Conservation (phyloP, 2,888 invertebrate species). For the Noctua fimbriata region DNA sequence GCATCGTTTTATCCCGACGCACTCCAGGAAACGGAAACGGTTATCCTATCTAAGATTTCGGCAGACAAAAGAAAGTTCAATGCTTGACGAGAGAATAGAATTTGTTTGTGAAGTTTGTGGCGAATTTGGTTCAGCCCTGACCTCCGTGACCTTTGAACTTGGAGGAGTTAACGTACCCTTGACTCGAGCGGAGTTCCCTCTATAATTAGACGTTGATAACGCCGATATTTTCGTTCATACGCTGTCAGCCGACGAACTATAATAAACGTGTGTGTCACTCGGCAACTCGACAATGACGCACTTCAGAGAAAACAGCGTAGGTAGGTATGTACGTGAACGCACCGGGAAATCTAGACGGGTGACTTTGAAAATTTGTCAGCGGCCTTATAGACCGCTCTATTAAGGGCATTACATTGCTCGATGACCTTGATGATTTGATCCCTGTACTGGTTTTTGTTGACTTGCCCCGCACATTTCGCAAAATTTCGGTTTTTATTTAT, state of each 20-base stretch:
- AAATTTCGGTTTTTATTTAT: too few species aligned
- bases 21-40: conserved; percentile 29
- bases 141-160: conserved; percentile 88
- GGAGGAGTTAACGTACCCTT: conserved; percentile 88
- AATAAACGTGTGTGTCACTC: conserved; percentile 62
- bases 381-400: conserved; percentile 63
- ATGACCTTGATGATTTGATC: too few species aligned
- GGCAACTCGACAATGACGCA: conserved; percentile 52
- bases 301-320: conserved; percentile 45
- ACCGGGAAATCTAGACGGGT: conserved; percentile 39
- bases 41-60: conserved; percentile 15
- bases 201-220: conserved; percentile 86
- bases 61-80: conserved; percentile 61
- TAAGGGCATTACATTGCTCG: too few species aligned
- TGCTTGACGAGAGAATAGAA: conserved; percentile 55
- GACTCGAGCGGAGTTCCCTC: conserved; percentile 84
- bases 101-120: conserved; percentile 64
- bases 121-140: conserved; percentile 79
- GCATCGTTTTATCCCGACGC: not conserved
- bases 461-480: too few species aligned
- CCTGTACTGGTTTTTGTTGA: too few species aligned
- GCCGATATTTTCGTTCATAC: conserved; percentile 77
- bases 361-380: conserved; percentile 59
- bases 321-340: conserved; percentile 45
- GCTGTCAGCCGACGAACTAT: conserved; percentile 55